phyloP scores from a whole-genome alignment of 2,113 vertebrate species.

The Tragulus kanchil region DNA sequence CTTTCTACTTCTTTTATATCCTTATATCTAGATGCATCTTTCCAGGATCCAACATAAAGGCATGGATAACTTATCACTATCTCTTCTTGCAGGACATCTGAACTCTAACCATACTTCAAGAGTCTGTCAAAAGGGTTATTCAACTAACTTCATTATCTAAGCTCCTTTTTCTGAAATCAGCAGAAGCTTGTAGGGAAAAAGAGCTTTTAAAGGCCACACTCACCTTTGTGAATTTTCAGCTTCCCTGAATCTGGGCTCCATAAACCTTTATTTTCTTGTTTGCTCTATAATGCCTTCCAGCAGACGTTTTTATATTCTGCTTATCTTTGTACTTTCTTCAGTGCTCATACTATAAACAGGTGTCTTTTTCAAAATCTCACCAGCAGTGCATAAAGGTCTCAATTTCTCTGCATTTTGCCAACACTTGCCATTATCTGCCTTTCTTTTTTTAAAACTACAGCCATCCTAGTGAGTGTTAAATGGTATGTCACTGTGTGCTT shows the following conservation, averaged over 20 bases:
- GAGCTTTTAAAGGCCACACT: background rate
- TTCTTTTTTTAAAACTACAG: background rate
- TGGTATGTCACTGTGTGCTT: background rate
- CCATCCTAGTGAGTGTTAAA: background rate
- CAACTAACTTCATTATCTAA: background rate
- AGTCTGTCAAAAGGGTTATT: background rate
- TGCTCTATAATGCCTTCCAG: constrained; percentile 7
- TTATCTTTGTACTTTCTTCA: background rate
- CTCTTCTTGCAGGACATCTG: background rate
- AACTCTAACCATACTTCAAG: background rate
- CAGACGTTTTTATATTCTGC: constrained; percentile 1
- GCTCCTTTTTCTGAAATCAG: background rate
- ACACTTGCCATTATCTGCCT: background rate
- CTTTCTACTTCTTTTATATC: background rate
- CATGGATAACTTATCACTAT: background rate
- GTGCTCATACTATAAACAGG: too few relatives aligned
- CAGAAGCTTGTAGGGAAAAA: background rate
- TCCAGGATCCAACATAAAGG: background rate
- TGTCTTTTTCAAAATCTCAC: background rate
- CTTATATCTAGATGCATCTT: background rate
- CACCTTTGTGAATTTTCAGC: background rate
- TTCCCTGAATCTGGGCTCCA: background rate
- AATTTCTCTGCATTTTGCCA: background rate
- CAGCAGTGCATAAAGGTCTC: background rate
- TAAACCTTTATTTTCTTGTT: background rate